These are phyloP conservation scores for Antheraea assamensis DNA, from an alignment of 2,888 invertebrate genomes.

Conservation along the genomic window DNA sequence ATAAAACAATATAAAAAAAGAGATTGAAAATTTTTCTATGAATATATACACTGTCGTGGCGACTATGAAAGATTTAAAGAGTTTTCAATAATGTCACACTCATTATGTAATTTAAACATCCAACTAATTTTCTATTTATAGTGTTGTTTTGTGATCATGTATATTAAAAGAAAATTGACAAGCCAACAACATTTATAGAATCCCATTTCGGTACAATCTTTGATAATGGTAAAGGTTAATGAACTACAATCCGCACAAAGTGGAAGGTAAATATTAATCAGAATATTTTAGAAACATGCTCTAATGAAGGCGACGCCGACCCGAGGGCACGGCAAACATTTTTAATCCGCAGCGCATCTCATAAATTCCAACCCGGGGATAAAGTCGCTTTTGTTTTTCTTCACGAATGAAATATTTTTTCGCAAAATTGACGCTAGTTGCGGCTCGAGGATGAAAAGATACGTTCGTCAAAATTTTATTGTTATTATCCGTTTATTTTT, in stretches of 20 bases:
- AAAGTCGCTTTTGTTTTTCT: constrained; percentile 76
- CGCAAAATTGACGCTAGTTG: constrained; percentile 66
- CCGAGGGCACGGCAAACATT: constrained; percentile 76
- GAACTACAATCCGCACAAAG: constrained; percentile 68
- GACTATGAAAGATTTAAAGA: not conserved
- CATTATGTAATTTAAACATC: not conserved
- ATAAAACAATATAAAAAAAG: too few relatives aligned
- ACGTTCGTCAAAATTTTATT: constrained; percentile 10
- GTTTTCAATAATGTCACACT: not conserved
- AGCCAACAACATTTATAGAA: constrained; percentile 30
- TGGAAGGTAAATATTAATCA: constrained; percentile 78
- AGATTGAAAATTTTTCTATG: too few relatives aligned
- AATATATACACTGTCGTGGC: not conserved
- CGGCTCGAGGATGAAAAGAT: constrained; percentile 45
- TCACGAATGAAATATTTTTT: constrained; percentile 68
- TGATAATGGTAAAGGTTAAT: constrained; percentile 60
- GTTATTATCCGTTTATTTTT: constrained; percentile 3
- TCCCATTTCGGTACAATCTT: constrained; percentile 41
- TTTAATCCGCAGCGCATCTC: constrained; percentile 79
- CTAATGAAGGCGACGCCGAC: constrained; percentile 71
- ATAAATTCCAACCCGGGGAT: constrained; percentile 74
- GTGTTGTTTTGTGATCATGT: not conserved
- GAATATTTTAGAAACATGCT: constrained; percentile 68
- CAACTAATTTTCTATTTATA: not conserved
- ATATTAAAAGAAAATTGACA: too few relatives aligned